Evolutionary conservation across 2,797 vertebrate species (phyloP), one percentile per base, ranked within the genome.

Genomic region (Melanotaenia maccullochi): DNA sequence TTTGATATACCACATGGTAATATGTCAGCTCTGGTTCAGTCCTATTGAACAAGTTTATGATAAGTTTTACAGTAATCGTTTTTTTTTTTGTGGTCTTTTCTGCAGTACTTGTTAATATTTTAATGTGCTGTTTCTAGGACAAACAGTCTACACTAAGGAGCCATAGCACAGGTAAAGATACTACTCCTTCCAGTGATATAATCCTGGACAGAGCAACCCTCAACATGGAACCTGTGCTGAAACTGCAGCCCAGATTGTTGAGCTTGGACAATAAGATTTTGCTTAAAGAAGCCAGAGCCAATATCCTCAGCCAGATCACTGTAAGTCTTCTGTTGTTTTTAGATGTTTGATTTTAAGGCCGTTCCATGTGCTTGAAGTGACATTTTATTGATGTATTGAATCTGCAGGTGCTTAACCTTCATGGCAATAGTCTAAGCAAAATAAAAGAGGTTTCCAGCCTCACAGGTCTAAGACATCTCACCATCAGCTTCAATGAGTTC

Each of bases 401-500:
- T 67, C 44, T 71, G n/a, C 78, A 95, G 95, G 92, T 93, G 70
- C 90, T 97, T 79, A 96, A 96, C 90, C 94, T 96, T 86, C 96
- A 96, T 61, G 94, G 94, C 56, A 97, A 95, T 86, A 94, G 93
- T 73, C 90, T 97, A 84, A 95, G 76, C 73, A 95, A 89, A 65
- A 85, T 96, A 59, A 94, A 94, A 76, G 95, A 95, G 76, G 91
- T 96, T 68, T 95, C 93, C 79, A 90, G 81, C 59, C 90, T 96
- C 65, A 90, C 86, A 0, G 83, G 90, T 59, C 88, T 96, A 65
- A 91, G 87, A 66, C 95, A 91, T 65, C 93, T 96, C 52, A 94
- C 85, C 33, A 89, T 96, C 88, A 97, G 91, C 82, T 96, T 95
- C 78, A 96, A 96, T 67, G 88, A 96, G 79, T 94, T 97, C 83